Conservation (phyloP, 2,888 invertebrate species). For the Isoperla grammatica region DNA sequence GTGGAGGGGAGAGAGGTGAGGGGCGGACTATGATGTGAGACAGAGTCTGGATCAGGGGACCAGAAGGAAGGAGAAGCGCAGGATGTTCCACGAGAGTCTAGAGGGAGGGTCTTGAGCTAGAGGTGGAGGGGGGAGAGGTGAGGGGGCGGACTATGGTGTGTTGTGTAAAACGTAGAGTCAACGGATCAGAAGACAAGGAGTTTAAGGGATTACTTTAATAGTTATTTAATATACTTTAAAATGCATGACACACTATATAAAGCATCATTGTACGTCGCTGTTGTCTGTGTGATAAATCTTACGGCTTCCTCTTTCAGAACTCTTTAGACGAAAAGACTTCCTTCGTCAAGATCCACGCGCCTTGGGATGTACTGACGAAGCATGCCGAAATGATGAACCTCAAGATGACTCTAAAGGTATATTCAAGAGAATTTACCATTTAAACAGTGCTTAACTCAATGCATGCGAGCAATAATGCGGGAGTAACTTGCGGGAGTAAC, state of each 20-base stretch:
- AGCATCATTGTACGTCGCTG: neutral
- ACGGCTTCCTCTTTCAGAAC: too few relatives aligned
- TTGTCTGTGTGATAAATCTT: too few relatives aligned
- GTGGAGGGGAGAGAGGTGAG: constrained; percentile 69
- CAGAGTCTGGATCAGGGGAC: constrained; percentile 67
- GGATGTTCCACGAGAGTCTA: constrained; percentile 69
- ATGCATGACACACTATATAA: neutral
- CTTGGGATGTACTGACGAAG: constrained; percentile 81
- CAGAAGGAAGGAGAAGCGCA: constrained; percentile 58
- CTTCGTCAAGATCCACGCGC: constrained; percentile 84
- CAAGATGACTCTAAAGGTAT: constrained; percentile 76
- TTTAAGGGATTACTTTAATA: too few relatives aligned
- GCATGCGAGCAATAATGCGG: too few relatives aligned
- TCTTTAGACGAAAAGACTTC: constrained; percentile 82
- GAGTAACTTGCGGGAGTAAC: too few relatives aligned
- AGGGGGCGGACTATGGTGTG: too few relatives aligned
- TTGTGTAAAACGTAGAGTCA: too few relatives aligned
- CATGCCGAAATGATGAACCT: constrained; percentile 84
- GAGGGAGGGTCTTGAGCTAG: constrained; percentile 78
- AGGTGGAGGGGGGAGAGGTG: constrained; percentile 73
- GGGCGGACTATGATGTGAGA: too few relatives aligned
- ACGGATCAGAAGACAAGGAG: constrained; percentile 67
- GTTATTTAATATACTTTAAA: neutral
- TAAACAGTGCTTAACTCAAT: too few relatives aligned
- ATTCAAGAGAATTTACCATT: constrained; percentile 18